A percentile compares a stretch with the other conserved stretches of the same genome.
phyloP scores from a whole-genome alignment of 2,888 invertebrate genomes.

The Cetonia aurata region DNA sequence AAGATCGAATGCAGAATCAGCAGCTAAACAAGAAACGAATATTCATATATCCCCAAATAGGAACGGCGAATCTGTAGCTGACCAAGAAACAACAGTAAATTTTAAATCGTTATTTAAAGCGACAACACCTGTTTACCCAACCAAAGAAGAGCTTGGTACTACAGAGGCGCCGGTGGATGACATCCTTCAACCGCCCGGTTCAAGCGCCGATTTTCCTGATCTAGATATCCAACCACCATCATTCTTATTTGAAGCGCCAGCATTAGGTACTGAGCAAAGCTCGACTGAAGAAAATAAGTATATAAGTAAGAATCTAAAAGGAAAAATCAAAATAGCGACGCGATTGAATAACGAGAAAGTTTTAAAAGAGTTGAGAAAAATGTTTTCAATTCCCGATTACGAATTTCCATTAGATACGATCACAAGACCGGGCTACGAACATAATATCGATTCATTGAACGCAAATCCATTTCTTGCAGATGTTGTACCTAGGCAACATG shows the following conservation, averaged over 20 bases:
- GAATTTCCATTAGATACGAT: slow-evolving; percentile 64
- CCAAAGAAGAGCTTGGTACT: slow-evolving; percentile 41
- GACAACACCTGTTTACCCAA: slow-evolving; percentile 45
- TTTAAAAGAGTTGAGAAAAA: slow-evolving; percentile 60
- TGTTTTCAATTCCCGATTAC: slow-evolving; percentile 65
- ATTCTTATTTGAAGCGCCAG: not conserved
- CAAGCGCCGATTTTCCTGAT: not conserved
- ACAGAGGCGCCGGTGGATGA: slow-evolving; percentile 39
- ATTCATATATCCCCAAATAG: slow-evolving; percentile 40
- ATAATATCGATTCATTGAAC: slow-evolving; percentile 64
- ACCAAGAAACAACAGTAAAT: slow-evolving; percentile 29
- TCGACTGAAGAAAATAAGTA: slow-evolving; percentile 42
- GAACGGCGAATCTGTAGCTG: slow-evolving; percentile 8
- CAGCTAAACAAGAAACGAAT: not conserved
- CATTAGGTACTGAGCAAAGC: not conserved
- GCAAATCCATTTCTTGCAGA: slow-evolving; percentile 51
- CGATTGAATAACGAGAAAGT: slow-evolving; percentile 50
- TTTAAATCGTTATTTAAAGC: slow-evolving; percentile 43
- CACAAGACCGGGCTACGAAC: slow-evolving; percentile 62
- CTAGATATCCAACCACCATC: slow-evolving; percentile 37
- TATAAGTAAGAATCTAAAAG: not conserved
- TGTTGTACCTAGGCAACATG: slow-evolving; percentile 38
- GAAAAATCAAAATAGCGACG: slow-evolving; percentile 17
- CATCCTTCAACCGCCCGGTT: slow-evolving; percentile 26
- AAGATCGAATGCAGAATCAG: slow-evolving; percentile 13